Conservation (phyloP, 2,113 vertebrate species). For the Urocitellus parryii region DNA sequence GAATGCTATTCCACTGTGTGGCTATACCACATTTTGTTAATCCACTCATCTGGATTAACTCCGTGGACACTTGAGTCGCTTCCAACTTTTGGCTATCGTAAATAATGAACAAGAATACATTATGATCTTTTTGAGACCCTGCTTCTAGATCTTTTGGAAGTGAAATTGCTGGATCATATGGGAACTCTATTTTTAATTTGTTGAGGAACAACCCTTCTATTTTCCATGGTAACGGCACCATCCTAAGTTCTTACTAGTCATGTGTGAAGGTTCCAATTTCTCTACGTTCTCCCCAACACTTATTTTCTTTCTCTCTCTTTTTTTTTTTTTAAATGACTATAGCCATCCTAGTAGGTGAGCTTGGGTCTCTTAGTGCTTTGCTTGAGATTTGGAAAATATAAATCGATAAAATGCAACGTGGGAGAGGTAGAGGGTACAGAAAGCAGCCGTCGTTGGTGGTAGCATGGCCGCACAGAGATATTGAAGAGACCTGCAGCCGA, state of each 20-base stretch:
- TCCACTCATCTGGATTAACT: no score
- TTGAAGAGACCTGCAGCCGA: background rate
- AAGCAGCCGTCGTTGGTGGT: background rate
- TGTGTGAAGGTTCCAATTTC: background rate
- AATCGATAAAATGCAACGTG: no score
- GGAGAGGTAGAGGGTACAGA: background rate
- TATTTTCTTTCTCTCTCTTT: constrained; percentile 2
- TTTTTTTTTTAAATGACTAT: background rate
- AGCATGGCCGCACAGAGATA: background rate
- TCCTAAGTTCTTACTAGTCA: background rate
- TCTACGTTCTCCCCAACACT: background rate
- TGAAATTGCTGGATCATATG: background rate
- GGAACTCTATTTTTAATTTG: constrained; percentile 21
- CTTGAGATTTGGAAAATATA: background rate
- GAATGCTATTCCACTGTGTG: background rate
- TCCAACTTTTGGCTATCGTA: background rate
- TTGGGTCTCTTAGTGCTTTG: background rate
- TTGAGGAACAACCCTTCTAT: background rate
- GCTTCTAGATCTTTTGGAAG: constrained; percentile 5
- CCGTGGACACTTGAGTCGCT: background rate
- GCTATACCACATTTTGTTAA: background rate
- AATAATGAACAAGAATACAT: background rate
- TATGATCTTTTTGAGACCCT: background rate
- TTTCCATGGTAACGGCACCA: background rate
- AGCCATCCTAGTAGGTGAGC: background rate